Conservation (phyloP, 2,113 vertebrate species). For the Apteryx owenii region DNA sequence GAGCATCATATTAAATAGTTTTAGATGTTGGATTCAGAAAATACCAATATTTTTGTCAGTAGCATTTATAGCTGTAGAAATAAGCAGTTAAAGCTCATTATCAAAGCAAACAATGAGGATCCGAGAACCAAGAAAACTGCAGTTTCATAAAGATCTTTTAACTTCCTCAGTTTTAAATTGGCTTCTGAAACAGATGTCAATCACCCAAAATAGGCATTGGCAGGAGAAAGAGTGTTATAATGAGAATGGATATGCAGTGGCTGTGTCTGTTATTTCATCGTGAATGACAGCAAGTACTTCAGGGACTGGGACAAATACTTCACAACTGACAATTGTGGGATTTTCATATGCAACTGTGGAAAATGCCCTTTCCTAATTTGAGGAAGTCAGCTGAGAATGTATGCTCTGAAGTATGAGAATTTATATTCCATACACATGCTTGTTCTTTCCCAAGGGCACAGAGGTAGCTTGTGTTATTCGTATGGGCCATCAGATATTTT, state of each 20-base stretch:
- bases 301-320: background rate
- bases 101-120: background rate
- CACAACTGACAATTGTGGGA: accelerated
- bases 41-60: background rate
- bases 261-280: background rate
- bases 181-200: background rate
- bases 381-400: background rate
- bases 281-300: background rate
- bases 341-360: background rate
- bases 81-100: background rate
- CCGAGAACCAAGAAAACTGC: background rate
- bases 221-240: background rate
- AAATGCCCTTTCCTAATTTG: background rate
- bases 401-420: background rate
- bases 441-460: accelerated
- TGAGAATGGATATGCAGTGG: accelerated
- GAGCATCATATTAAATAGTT: background rate
- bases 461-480: background rate
- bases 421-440: background rate
- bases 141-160: background rate
- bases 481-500: background rate
- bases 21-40: background rate
- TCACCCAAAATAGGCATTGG: background rate
- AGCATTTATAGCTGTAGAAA: background rate
- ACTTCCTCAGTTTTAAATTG: background rate